These are phyloP conservation scores for Forbesichthys agassizii DNA, from an alignment of 2,113 vertebrate species.

Conservation along the genomic window DNA sequence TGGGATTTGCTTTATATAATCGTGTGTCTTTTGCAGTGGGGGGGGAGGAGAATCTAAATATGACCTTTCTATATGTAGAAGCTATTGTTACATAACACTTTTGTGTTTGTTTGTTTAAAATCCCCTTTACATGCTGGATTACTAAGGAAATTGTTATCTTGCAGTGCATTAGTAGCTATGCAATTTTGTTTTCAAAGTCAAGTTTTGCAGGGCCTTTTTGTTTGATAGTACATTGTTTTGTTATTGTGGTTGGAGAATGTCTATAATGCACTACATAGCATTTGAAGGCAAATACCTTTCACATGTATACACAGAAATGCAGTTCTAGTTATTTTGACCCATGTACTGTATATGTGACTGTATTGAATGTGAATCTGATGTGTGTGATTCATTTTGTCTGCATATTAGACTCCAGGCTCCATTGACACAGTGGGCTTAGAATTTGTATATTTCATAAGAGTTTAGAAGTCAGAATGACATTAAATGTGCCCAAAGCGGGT, in stretches of 20 bases:
- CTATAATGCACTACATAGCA: conserved; percentile 17
- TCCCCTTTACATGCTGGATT: conserved; percentile 2
- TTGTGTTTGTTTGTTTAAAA: neutral
- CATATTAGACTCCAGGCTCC: neutral
- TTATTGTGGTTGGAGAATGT: conserved; percentile 22
- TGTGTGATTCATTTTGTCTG: conserved; percentile 11
- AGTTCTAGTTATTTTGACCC: conserved; percentile 1
- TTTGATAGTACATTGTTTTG: conserved; percentile 13
- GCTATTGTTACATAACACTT: neutral
- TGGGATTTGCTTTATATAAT: neutral
- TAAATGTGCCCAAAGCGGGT: neutral
- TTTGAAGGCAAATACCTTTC: neutral
- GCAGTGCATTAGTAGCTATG: conserved; percentile 40
- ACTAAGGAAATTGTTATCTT: conserved; percentile 20
- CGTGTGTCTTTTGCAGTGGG: neutral
- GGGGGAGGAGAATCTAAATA: no score
- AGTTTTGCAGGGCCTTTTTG: conserved; percentile 9
- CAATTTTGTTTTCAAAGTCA: conserved; percentile 5
- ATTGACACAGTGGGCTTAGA: neutral
- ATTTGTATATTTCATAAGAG: neutral
- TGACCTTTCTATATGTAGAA: conserved; percentile 10
- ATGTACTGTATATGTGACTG: neutral
- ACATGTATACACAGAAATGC: neutral
- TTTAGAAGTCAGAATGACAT: neutral
- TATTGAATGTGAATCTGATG: conserved; percentile 2